Evolutionary conservation across 2,888 invertebrate genomes (phyloP), one percentile per base, ranked within the genome.

Genomic region (Drosophila koepferae): DNA sequence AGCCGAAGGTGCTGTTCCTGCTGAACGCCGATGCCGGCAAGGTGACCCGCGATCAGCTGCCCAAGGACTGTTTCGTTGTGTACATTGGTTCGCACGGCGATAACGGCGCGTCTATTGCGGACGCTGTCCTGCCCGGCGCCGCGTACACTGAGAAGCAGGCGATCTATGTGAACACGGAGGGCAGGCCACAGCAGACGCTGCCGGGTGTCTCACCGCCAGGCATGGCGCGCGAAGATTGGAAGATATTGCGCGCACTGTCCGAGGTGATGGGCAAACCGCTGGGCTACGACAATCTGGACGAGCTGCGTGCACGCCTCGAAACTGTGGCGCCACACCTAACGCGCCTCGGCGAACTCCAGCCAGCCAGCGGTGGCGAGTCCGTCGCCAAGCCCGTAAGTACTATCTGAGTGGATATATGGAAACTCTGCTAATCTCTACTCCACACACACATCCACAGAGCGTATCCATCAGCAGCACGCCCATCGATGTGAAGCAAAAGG

Each of bases 121-220:
- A 99, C 94, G 95, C 97, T 3, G 95, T 99, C 68, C 94, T 99
- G 14, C 98, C 99, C 2, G 98, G 99, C 72, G 98, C 98, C 8
- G 99, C 99, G 0, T 99, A 99, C 94, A 99, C 99, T 0, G 99
- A 99, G 94, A 99, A 99, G 94, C 96, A 97, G 92, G 98, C 95
- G n/a, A 98, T 97, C 0, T 99, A 97, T 93, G 98, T 98, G 0
- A 99, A 99, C 94, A 99, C 98, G 0, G 99, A 99, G 94, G 99
- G 99, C 2, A 95, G 99, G 77, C 96, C 99, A 41, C 99, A 99
- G 93, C 96, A 98, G 94, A 98, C 98, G 0, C 94, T 96, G 40
- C 94, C 95, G 5, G 99, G 98, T 23, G 96, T 99, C 48, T 95
- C 97, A 18, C 97, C 99, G 67, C 99, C 99, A 1, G 99, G 99